Conservation (phyloP, 2,797 vertebrate genomes). For the Melopsittacus undulatus region DNA sequence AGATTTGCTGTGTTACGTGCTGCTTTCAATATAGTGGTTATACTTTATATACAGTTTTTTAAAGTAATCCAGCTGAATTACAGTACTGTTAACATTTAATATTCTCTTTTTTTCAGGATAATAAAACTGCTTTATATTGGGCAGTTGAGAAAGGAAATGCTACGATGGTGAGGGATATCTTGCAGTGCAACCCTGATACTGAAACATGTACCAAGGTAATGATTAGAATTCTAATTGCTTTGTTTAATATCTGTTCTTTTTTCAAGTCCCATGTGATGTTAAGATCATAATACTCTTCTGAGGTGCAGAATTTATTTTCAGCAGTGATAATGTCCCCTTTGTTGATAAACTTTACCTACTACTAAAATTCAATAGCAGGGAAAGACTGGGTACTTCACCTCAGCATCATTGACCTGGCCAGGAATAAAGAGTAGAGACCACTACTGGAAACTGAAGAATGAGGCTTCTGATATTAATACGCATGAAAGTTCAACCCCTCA, state of each 20-base stretch:
- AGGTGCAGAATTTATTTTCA: neutral
- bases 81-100: neutral
- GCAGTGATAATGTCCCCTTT: neutral
- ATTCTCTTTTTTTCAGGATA: slow-evolving; percentile 80
- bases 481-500: neutral
- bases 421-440: neutral
- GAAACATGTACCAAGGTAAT: slow-evolving; percentile 96
- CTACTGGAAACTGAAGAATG: neutral
- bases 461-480: neutral
- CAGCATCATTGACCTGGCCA: neutral
- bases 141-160: slow-evolving; percentile 98
- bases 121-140: slow-evolving; percentile 96
- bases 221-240: neutral
- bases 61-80: neutral
- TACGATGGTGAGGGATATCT: slow-evolving; percentile 94
- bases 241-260: neutral
- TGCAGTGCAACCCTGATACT: slow-evolving; percentile 96
- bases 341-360: neutral
- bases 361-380: neutral
- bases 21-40: neutral
- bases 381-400: neutral
- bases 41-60: neutral
- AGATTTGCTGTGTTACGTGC: neutral
- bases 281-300: neutral
- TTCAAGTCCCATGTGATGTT: rapidly evolving